These are phyloP conservation scores for Trematocara macrostoma DNA, from an alignment of 2,113 vertebrate species.

Conservation along the genomic window DNA sequence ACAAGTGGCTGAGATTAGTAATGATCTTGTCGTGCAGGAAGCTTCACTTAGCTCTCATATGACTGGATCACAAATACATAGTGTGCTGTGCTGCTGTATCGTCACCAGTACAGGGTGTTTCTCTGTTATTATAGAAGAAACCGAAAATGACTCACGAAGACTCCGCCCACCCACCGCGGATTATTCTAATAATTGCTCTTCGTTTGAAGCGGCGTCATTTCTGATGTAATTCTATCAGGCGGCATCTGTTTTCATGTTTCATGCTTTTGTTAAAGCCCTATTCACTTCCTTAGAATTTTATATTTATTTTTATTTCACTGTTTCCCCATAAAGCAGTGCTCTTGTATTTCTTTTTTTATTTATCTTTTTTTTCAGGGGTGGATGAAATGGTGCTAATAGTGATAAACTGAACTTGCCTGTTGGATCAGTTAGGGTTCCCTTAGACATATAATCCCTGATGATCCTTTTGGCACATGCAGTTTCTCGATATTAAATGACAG, in stretches of 20 bases:
- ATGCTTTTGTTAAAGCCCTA: not conserved
- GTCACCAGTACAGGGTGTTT: not conserved
- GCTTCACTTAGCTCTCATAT: not conserved
- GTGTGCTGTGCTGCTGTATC: not conserved
- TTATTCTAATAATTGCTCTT: conserved; percentile 13
- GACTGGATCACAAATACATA: not conserved
- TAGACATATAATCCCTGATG: not conserved
- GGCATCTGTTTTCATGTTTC: not conserved
- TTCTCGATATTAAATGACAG: not conserved
- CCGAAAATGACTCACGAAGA: conserved; percentile 3
- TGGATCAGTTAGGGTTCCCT: not conserved
- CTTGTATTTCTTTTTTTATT: not conserved
- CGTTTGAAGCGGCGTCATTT: not conserved
- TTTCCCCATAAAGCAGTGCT: not conserved
- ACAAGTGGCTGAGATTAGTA: not conserved
- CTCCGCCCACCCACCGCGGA: not conserved
- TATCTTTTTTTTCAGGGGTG: not conserved
- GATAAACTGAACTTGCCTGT: not conserved
- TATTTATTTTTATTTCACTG: not conserved
- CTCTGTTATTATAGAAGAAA: not conserved
- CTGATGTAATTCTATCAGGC: not conserved
- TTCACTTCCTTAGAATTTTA: not conserved
- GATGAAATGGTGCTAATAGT: not conserved
- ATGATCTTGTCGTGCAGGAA: not conserved
- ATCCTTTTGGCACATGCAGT: not conserved